Percentiles rank a stretch among this genome's conserved stretches.
Conservation (phyloP, 37 sponge, comb jelly and placozoan species). For the Corticium candelabrum region DNA sequence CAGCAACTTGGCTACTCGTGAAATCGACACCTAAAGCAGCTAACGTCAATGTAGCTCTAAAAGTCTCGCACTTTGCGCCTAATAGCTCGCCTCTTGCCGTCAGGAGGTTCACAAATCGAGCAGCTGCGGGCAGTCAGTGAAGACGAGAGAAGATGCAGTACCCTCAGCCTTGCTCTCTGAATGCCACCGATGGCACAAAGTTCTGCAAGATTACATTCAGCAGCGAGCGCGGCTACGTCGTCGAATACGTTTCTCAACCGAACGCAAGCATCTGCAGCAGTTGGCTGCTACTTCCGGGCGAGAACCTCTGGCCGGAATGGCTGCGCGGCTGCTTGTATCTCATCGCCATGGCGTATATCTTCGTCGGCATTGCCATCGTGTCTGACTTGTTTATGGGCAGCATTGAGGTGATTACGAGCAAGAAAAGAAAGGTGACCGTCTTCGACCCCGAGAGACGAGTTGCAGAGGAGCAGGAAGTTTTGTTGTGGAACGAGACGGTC, state of each 20-base stretch:
- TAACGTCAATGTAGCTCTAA: too few species aligned
- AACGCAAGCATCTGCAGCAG: background rate
- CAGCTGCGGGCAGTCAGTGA: too few species aligned
- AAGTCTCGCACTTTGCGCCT: too few species aligned
- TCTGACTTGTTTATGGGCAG: slow-evolving; percentile 55
- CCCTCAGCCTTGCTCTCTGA: too few species aligned
- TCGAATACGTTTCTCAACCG: background rate
- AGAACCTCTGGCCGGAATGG: slow-evolving; percentile 44
- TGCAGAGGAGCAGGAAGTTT: slow-evolving; percentile 28
- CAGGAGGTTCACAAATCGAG: too few species aligned
- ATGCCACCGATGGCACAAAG: too few species aligned
- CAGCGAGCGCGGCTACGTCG: background rate
- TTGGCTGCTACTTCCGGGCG: slow-evolving; percentile 27
- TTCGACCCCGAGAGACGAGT: slow-evolving; percentile 29
- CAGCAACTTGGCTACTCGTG: too few species aligned
- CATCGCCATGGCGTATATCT: slow-evolving; percentile 30
- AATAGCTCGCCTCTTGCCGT: too few species aligned
- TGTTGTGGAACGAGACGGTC: slow-evolving; percentile 64
- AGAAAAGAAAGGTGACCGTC: slow-evolving; percentile 25
- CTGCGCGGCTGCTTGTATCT: slow-evolving; percentile 33
- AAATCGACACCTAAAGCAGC: too few species aligned
- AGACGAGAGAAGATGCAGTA: too few species aligned
- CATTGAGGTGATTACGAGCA: slow-evolving; percentile 49
- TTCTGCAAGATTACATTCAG: slow-evolving; percentile 16
- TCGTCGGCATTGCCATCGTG: slow-evolving; percentile 51